Evolutionary conservation across 2,113 vertebrate genomes (phyloP).

Genomic region (Bucco capensis): DNA sequence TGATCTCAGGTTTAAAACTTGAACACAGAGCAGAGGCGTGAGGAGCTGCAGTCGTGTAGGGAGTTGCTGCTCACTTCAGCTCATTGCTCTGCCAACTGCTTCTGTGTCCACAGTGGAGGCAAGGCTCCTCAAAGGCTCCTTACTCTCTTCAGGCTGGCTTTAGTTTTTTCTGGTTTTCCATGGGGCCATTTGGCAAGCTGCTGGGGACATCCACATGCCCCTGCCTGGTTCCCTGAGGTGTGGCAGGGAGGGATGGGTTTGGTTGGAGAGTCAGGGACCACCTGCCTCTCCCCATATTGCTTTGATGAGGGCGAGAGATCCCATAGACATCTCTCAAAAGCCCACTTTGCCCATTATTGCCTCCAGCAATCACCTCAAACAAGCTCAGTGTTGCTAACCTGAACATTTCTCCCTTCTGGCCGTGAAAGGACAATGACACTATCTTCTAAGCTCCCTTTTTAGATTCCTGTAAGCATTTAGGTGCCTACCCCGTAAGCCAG

Average conservation of each 20-base stretch:
- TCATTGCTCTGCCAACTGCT: neutral
- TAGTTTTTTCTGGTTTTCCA: neutral
- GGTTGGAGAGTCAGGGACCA: neutral
- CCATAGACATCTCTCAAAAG: neutral
- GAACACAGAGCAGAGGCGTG: conserved; percentile 30
- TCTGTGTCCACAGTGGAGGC: neutral
- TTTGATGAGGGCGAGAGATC: neutral
- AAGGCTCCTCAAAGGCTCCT: neutral
- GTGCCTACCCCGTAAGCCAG: neutral
- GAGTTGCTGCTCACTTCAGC: neutral
- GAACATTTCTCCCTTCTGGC: neutral
- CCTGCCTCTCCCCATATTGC: neutral
- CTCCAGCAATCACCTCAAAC: neutral
- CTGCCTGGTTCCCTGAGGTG: neutral
- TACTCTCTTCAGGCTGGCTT: neutral
- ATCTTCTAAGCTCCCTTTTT: neutral
- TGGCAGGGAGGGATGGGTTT: neutral
- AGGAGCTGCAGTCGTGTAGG: conserved; percentile 4
- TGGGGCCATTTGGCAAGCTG: neutral
- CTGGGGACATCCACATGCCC: neutral
- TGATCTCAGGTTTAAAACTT: conserved; percentile 66
- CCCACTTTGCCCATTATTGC: neutral
- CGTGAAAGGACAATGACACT: neutral
- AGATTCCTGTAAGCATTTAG: neutral
- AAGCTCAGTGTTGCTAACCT: neutral